Evolutionary conservation across 2,888 invertebrate genomes (phyloP), one percentile per base, ranked within the genome.

Genomic region (Biston stratarius): DNA sequence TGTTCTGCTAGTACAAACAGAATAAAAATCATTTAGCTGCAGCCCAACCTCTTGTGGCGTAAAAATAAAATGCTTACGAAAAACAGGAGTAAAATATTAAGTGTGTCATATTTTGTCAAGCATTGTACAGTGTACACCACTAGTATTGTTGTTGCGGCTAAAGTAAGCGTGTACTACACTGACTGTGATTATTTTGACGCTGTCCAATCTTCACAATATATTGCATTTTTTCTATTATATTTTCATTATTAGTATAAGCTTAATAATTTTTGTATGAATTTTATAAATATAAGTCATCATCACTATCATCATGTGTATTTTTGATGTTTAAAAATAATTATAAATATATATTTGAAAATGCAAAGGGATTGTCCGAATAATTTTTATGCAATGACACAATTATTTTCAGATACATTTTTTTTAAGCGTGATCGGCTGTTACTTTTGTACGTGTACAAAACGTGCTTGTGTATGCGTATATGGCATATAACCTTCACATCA

Each of bases 171-270:
- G 33, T 55, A 60, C 48, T 62, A 64, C 60, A 63, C 72, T 52
- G 69, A 74, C 70, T 72, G 73, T 72, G 67, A 71, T 73, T 75
- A 67, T 74, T 77, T 75, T 73, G 72, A 78, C 74, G 77, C 77
- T 79, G 77, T 77, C 77, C 71, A 69, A 69, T 70, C 63, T 71
- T 74, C 69, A 66, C 69, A 72, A 70, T 66, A 57, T 58, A 62
- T 64, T 68, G 70, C 60, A 70, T 70, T 71, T 67, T 67, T 65
- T 34, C 53, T 69, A 60, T 53, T 69, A 60, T 55, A 47, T 70
- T 69, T 38, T 58, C 58, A 58, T 58, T 48, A 48, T 42, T 12
- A 52, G 15, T 47, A 14, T 71, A 71, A 62, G 57, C 64, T 68
- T 34, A 66, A 58, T n/a, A n/a, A n/a, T n/a, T 48, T 74, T 69